These are phyloP conservation scores for Coregonus ussuriensis DNA, from an alignment of 2,797 vertebrate species.

Conservation along the genomic window DNA sequence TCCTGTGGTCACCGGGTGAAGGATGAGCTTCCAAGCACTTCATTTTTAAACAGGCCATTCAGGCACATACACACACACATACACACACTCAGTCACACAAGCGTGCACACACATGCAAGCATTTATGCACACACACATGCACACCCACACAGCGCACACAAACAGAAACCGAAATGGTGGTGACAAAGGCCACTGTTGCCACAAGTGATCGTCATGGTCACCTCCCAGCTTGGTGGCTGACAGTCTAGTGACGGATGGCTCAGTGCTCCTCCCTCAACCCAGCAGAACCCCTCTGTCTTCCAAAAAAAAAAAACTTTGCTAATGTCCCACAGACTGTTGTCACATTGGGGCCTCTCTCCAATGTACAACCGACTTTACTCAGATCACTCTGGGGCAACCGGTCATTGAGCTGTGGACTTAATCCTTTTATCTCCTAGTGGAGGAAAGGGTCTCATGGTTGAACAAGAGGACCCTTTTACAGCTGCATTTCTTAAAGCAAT, in stretches of 20 bases:
- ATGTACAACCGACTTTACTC: background rate
- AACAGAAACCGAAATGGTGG: constrained; percentile 1
- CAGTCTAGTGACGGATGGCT: constrained; percentile 46
- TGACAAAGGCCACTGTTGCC: constrained; percentile 27
- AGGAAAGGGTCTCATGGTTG: background rate
- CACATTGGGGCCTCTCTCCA: background rate
- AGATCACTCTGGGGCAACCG: background rate
- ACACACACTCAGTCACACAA: background rate
- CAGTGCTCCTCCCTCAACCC: constrained; percentile 29
- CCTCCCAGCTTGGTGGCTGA: constrained; percentile 46
- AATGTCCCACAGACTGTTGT: background rate
- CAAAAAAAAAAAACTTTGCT: background rate
- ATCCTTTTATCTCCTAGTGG: background rate
- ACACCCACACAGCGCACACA: background rate
- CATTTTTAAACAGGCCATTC: constrained; percentile 41
- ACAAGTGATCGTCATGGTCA: constrained; percentile 22
- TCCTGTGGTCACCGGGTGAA: constrained; percentile 53
- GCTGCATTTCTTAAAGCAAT: background rate
- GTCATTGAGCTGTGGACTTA: background rate
- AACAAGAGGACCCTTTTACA: background rate
- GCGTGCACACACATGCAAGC: background rate
- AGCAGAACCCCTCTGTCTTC: constrained; percentile 19
- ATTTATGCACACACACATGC: background rate
- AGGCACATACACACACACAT: background rate
- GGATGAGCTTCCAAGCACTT: constrained; percentile 60